Evolutionary conservation across 2,797 vertebrate genomes (phyloP).

Genomic region (Synaphobranchus kaupii): DNA sequence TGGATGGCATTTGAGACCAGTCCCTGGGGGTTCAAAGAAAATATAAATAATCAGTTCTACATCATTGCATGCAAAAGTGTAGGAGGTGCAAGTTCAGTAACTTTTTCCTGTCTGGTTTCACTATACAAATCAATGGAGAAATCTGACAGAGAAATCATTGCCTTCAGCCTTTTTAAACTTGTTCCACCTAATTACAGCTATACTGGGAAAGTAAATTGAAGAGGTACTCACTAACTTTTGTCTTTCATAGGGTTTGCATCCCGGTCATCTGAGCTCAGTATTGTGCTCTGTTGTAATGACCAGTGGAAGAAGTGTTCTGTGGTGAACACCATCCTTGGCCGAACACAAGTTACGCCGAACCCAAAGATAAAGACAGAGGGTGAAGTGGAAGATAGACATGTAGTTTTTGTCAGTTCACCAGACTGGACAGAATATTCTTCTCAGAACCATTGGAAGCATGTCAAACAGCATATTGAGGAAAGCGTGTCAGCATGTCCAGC

Average conservation of each 20-base stretch:
- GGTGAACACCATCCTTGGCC: conserved; percentile 20
- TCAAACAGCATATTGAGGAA: neutral
- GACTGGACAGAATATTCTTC: neutral
- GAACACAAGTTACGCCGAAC: neutral
- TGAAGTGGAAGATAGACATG: neutral
- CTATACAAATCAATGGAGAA: no score
- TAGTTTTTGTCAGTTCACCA: neutral
- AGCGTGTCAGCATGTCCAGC: neutral
- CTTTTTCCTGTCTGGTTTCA: no score
- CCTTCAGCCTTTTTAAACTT: no score
- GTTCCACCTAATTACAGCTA: no score
- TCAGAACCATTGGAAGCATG: neutral
- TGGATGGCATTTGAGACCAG: no score
- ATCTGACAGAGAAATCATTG: no score
- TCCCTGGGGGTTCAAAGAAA: no score
- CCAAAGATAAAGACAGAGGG: neutral
- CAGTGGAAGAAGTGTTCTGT: neutral
- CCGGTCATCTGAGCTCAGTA: neutral
- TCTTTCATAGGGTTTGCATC: neutral
- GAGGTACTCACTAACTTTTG: no score
- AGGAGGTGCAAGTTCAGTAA: no score
- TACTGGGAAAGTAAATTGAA: no score
- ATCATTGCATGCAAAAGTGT: no score
- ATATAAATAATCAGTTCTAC: no score
- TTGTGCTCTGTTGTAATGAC: neutral